Evolutionary conservation across 2,113 vertebrate species (phyloP).

Genomic region (Platanista minor): DNA sequence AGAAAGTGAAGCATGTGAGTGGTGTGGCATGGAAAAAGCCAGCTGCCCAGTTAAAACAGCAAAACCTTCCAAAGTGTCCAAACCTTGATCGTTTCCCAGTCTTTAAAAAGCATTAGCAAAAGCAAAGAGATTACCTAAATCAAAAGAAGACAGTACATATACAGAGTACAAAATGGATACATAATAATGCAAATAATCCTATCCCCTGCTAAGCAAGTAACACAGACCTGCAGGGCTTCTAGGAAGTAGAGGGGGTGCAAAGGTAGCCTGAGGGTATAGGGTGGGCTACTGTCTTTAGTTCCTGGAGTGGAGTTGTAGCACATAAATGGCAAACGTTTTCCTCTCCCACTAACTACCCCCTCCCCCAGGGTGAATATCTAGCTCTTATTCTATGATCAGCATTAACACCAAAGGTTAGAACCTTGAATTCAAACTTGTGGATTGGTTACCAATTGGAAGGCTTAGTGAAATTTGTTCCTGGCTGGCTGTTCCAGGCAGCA

Average conservation of each 20-base stretch:
- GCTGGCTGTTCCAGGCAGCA: neutral
- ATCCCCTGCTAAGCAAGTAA: neutral
- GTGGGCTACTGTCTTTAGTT: neutral
- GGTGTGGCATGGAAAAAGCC: neutral
- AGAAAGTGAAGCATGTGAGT: neutral
- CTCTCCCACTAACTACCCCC: neutral
- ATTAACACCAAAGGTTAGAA: slow-evolving; percentile 58
- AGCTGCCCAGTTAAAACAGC: neutral
- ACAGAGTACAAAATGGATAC: neutral
- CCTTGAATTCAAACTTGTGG: slow-evolving; percentile 35
- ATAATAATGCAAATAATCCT: neutral
- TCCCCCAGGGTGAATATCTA: neutral
- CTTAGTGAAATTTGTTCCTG: slow-evolving; percentile 47
- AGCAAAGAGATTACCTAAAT: neutral
- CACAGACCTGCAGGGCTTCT: neutral
- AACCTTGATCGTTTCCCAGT: neutral
- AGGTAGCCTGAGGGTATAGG: neutral
- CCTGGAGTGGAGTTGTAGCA: neutral
- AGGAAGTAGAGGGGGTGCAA: neutral
- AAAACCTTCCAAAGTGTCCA: neutral
- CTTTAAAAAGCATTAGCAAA: neutral
- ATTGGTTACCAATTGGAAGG: slow-evolving; percentile 58
- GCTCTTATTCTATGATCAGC: neutral
- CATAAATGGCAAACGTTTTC: neutral
- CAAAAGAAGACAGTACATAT: neutral